Percentiles rank a stretch among this genome's conserved stretches.
Evolutionary conservation across 2,888 invertebrate genomes (phyloP).

Genomic region (Agapostemon virescens): DNA sequence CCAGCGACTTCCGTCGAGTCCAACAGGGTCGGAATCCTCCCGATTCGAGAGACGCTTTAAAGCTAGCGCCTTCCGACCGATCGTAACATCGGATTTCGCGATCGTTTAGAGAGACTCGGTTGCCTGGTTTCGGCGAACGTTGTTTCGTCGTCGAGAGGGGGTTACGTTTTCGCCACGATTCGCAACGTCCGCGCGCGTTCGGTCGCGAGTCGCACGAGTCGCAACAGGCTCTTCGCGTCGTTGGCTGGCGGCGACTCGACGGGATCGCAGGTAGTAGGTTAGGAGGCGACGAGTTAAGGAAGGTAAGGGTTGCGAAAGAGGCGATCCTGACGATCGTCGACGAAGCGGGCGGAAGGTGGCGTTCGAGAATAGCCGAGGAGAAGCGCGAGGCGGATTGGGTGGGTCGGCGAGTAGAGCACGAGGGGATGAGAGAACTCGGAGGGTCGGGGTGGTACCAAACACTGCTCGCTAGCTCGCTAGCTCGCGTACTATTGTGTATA

Average conservation of each 20-base stretch:
- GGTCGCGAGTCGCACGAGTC: slow-evolving; percentile 11
- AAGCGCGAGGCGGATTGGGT: slow-evolving; percentile 36
- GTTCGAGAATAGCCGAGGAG: slow-evolving; percentile 52
- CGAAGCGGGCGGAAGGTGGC: slow-evolving; percentile 54
- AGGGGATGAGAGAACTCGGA: slow-evolving; percentile 57
- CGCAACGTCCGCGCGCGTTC: background rate
- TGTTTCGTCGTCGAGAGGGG: background rate
- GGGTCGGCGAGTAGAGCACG: slow-evolving; percentile 46
- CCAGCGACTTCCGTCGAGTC: no score
- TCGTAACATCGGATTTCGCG: no score
- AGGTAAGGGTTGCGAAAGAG: slow-evolving; percentile 48
- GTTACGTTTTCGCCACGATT: background rate
- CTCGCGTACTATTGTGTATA: slow-evolving; percentile 78
- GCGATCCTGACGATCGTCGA: slow-evolving; percentile 55
- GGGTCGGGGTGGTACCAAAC: slow-evolving; percentile 73
- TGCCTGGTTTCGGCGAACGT: background rate
- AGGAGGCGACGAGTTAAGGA: slow-evolving; percentile 48
- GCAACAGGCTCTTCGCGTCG: background rate
- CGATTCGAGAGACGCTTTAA: no score
- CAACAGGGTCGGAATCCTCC: no score
- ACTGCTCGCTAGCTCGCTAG: slow-evolving; percentile 74
- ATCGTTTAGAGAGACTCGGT: background rate
- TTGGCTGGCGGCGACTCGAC: background rate
- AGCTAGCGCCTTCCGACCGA: no score
- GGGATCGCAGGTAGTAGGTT: slow-evolving; percentile 29